phyloP scores from a whole-genome alignment of 1,140 invertebrate genomes.

The Aporrectodea caliginosa region DNA sequence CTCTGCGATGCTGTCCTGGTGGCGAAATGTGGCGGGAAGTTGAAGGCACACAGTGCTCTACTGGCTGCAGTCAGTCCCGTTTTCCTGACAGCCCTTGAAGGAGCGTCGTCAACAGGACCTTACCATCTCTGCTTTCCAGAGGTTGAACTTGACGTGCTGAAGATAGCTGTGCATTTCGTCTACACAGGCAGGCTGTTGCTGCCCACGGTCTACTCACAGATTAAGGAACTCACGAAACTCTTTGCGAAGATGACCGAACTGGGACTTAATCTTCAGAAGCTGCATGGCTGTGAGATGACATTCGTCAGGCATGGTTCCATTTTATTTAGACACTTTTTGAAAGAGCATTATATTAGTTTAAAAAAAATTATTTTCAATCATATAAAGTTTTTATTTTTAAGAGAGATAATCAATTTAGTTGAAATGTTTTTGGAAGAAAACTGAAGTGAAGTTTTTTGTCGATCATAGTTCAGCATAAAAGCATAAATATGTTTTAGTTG shows the following conservation, averaged over 20 bases:
- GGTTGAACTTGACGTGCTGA: not conserved
- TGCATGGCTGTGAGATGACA: not conserved
- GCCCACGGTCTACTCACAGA: not conserved
- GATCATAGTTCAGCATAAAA: not conserved
- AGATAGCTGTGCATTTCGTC: not conserved
- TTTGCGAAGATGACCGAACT: not conserved
- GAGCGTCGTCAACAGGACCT: not conserved
- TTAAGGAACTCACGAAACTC: not conserved
- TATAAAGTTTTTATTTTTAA: not conserved
- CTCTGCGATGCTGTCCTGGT: constrained; percentile 1
- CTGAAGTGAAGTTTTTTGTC: not conserved
- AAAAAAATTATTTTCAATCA: not conserved
- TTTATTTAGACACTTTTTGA: not conserved
- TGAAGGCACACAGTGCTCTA: not conserved
- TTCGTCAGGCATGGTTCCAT: not conserved
- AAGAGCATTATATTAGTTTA: too few relatives aligned
- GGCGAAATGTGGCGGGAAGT: not conserved
- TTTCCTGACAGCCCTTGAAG: not conserved
- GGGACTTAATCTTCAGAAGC: not conserved
- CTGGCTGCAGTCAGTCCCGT: not conserved
- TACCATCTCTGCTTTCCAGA: not conserved
- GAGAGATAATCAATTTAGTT: not conserved
- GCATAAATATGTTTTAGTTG: not conserved
- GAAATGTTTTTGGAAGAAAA: not conserved
- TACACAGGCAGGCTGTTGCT: not conserved